Conservation (phyloP, 2,888 invertebrate genomes). For the Harpalus rubripes region DNA sequence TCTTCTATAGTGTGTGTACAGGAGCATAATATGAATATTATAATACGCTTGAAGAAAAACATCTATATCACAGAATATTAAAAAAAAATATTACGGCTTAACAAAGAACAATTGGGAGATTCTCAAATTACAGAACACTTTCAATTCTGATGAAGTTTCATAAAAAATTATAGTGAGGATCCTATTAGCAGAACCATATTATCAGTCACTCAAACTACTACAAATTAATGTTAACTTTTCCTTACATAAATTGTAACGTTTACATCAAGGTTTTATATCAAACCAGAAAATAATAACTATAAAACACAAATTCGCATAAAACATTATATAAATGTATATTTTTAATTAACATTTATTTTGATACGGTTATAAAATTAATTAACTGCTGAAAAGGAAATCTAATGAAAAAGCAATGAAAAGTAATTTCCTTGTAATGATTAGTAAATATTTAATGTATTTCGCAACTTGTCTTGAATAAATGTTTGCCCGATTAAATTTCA, state of each 20-base stretch:
- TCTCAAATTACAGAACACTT: no score
- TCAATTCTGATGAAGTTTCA: no score
- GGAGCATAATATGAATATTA: no score
- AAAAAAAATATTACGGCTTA: no score
- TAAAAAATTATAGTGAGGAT: no score
- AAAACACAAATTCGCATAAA: background rate
- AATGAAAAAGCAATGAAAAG: background rate
- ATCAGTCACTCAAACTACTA: no score
- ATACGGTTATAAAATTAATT: background rate
- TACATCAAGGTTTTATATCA: background rate
- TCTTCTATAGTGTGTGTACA: no score
- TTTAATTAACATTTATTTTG: background rate
- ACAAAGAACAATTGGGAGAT: no score
- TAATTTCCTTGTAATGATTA: slow-evolving; percentile 9
- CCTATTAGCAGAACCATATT: no score
- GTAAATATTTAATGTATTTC: slow-evolving; percentile 27
- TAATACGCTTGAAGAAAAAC: no score
- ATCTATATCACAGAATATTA: no score
- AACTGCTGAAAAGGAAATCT: background rate
- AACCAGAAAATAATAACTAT: background rate
- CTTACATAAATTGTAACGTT: background rate
- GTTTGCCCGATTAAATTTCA: slow-evolving; percentile 33
- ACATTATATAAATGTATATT: background rate
- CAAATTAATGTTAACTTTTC: no score
- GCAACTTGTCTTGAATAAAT: slow-evolving; percentile 28